Base-by-base conservation (phyloP, 2,888 invertebrate genomes). In the Dryobota labecula region DNA sequence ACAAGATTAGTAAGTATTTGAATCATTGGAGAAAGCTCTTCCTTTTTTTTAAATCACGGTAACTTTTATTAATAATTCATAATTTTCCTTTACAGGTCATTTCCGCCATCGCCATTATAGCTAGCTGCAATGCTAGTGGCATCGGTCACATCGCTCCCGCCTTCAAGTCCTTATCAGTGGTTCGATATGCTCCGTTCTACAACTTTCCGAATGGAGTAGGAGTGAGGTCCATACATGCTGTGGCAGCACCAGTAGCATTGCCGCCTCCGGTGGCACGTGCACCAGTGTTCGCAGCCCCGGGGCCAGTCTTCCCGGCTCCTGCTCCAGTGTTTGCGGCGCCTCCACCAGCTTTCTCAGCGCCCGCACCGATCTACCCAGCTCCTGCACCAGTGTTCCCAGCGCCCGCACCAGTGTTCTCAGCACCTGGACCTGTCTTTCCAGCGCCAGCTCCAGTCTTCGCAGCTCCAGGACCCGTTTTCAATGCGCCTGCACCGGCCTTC, bases 121-220 rank as follows among this genome's bases (percentile, higher is more conserved):
- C 93, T 92, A 93, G 94, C 89, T 93, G 93, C 62, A 86, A 90
- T 72, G 95, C 95, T 91, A 96, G 96, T 78, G 95, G 95, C 70
- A 82, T 95, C 76, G 94, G 94, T 76, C 94, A 94, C 73, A 58
- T 94, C 3, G 70, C 90, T 65, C 88, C 95, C 72, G 91, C 92
- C 63, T 87, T 94, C 27, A 94, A 91, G 83, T 91, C 95, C 1
- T 84, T 92, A 47, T 93, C 95, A 3, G 87, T 95, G 33, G 95
- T 95, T 2, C 91, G 95, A 78, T 95, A 96, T 84, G 94, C 96
- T 58, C 96, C 96, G 11, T 96, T 93, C 88, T 96, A 95, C 88
- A 96, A 92, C 82, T 95, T 96, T 51, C 95, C 96, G 20, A 91
- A 90, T 70, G 91, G 90, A 65, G 92, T 92, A 58, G 91, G 90